Conservation (phyloP, 1,140 invertebrate species). For the Paracyclopina nana region DNA sequence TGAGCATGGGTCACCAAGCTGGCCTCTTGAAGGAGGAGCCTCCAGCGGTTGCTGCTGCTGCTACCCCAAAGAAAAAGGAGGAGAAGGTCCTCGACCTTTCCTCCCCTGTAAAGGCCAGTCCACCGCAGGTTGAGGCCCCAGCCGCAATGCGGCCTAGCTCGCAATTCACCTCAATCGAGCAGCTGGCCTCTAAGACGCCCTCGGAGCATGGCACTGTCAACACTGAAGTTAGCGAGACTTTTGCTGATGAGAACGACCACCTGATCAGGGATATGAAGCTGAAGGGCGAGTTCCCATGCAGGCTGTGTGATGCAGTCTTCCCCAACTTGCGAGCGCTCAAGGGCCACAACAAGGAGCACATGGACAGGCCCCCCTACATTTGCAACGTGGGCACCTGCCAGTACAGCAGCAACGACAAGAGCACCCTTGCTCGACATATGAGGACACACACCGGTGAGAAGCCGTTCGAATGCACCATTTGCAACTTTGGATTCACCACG, state of each 20-base stretch:
- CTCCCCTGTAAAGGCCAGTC: too few relatives aligned
- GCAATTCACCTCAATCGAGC: too few relatives aligned
- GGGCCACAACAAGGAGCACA: slow-evolving; percentile 54
- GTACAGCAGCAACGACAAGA: slow-evolving; percentile 69
- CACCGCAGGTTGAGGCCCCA: too few relatives aligned
- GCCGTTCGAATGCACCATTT: slow-evolving; percentile 78
- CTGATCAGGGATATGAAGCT: slow-evolving; percentile 56
- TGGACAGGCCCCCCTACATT: slow-evolving; percentile 37
- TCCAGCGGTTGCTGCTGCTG: neutral
- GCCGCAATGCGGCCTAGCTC: too few relatives aligned
- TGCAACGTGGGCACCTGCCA: slow-evolving; percentile 64
- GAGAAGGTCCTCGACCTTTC: neutral
- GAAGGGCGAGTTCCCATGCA: slow-evolving; percentile 65
- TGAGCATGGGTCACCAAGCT: neutral
- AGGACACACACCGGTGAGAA: slow-evolving; percentile 80
- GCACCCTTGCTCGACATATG: slow-evolving; percentile 67
- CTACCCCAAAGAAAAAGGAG: neutral
- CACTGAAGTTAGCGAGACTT: neutral
- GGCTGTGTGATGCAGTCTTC: slow-evolving; percentile 57
- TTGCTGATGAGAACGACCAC: slow-evolving; percentile 36
- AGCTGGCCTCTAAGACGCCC: too few relatives aligned
- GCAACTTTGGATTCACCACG: slow-evolving; percentile 87
- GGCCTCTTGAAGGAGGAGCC: neutral
- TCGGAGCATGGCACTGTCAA: too few relatives aligned
- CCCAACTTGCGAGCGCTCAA: slow-evolving; percentile 67